Evolutionary conservation across 2,888 invertebrate genomes (phyloP).

Genomic region (Villa cingulata): DNA sequence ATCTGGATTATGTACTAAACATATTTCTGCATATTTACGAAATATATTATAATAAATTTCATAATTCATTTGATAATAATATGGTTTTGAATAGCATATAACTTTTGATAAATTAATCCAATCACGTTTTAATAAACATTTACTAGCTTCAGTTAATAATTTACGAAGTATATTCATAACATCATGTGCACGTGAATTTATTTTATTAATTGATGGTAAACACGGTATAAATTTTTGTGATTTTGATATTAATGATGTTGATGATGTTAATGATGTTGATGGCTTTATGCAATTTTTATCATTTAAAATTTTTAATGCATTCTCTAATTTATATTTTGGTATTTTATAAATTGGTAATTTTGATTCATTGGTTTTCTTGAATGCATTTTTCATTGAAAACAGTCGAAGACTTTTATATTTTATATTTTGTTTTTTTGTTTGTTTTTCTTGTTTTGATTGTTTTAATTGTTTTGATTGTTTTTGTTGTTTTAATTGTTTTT

Average conservation of each 20-base stretch:
- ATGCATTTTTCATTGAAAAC: not conserved
- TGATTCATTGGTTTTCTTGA: not conserved
- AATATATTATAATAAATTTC: not conserved
- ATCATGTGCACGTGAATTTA: not conserved
- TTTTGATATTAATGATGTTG: too few species aligned
- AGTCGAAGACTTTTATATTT: not conserved
- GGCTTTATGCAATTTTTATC: too few species aligned
- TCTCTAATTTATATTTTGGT: constrained; percentile 2
- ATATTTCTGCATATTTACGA: not conserved
- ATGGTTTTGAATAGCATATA: not conserved
- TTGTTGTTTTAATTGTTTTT: too few species aligned
- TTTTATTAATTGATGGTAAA: not conserved
- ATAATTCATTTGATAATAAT: too few species aligned
- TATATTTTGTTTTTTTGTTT: not conserved
- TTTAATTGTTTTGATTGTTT: not conserved
- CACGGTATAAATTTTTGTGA: not conserved
- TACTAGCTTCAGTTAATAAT: constrained; percentile 3
- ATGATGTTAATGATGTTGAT: too few species aligned
- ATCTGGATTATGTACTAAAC: not conserved
- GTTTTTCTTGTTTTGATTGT: not conserved
- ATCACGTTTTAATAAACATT: constrained; percentile 5
- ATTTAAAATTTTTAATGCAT: not conserved
- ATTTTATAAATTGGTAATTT: not conserved
- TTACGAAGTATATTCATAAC: not conserved
- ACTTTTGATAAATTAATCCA: constrained; percentile 6